Evolutionary conservation across 2,797 vertebrate genomes (phyloP), one percentile per base, ranked within the genome.

Genomic region (Cetoscarus ocellatus): DNA sequence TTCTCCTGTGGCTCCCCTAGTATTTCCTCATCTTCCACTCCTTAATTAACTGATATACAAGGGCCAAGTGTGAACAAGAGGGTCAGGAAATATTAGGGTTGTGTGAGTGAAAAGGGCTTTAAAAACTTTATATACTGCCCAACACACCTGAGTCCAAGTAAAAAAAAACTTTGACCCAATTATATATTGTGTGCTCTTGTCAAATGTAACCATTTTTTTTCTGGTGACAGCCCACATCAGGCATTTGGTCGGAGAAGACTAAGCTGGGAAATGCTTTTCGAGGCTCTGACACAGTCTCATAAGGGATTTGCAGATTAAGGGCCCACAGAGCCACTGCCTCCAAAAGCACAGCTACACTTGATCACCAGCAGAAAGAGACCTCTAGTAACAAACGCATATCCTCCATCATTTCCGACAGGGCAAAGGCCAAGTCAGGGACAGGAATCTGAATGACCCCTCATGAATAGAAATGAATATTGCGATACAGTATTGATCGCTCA

Each of bases 371-470:
- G 44, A 65, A 68, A 64, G n/a, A 42, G 62, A 76, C 72, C 64
- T 70, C 51, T 44, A 57, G 52, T 55, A 77, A 27, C 56, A 50
- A 64, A 44, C 9, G 40, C 36, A 17, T 35, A 34, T 63, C 63
- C 67, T 75, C 27, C 0, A 4, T 71, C 64, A 62, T 49, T 55
- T 39, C 43, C 34, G 61, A 48, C 56, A 51, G 56, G 53, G 36
- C 71, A 76, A 49, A 69, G 75, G 77, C 61, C 71, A 58, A 72
- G 70, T 74, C 66, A 51, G 62, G 76, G 49, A 67, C 70, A 44
- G 48, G 57, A 82, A 73, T 58, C 61, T 43, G 51, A 51, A 68
- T 58, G 34, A 79, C 48, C 52, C 66, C 38, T 61, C 44, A 53
- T 70, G 61, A 84, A 79, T 70, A 75, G 38, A 69, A 60, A 72